Evolutionary conservation across 2,888 invertebrate genomes (phyloP).

Genomic region (Drosophila kokeensis): DNA sequence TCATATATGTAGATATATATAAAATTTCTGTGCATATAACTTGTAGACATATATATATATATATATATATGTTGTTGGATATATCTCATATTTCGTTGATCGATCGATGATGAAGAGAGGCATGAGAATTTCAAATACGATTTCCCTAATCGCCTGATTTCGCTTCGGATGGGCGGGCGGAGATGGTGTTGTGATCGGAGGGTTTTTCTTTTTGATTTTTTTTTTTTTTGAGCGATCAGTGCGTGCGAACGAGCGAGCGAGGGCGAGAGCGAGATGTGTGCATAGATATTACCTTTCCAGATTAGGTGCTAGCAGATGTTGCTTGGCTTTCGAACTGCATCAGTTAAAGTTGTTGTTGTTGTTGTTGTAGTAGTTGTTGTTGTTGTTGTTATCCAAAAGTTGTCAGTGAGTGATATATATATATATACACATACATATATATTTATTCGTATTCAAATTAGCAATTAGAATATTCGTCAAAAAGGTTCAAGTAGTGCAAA

Average conservation of each 20-base stretch:
- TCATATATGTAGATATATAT: conserved; percentile 22
- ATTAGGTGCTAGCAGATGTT: conserved; percentile 67
- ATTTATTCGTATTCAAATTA: conserved; percentile 57
- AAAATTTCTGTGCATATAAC: conserved; percentile 21
- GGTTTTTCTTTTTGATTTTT: not conserved
- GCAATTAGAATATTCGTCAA: conserved; percentile 58
- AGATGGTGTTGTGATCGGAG: conserved; percentile 43
- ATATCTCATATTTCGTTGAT: conserved; percentile 27
- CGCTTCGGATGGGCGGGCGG: conserved; percentile 41
- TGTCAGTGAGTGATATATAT: conserved; percentile 29
- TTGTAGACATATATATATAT: conserved; percentile 16
- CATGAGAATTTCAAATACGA: conserved; percentile 31
- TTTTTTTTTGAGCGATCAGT: conserved; percentile 29
- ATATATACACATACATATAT: conserved; percentile 36
- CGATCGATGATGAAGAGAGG: conserved; percentile 39
- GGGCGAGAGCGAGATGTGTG: conserved; percentile 36
- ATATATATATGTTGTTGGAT: conserved; percentile 8
- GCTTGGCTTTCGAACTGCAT: conserved; percentile 74
- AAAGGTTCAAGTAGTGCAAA: conserved; percentile 42
- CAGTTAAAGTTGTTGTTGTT: conserved; percentile 40
- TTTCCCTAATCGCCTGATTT: conserved; percentile 82
- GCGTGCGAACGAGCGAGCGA: conserved; percentile 44
- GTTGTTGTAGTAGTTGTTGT: conserved; percentile 41
- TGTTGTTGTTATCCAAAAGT: conserved; percentile 52
- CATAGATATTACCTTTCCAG: conserved; percentile 76